Evolutionary conservation across 2,888 invertebrate genomes (phyloP).

Genomic region (Crocallis elinguaria): DNA sequence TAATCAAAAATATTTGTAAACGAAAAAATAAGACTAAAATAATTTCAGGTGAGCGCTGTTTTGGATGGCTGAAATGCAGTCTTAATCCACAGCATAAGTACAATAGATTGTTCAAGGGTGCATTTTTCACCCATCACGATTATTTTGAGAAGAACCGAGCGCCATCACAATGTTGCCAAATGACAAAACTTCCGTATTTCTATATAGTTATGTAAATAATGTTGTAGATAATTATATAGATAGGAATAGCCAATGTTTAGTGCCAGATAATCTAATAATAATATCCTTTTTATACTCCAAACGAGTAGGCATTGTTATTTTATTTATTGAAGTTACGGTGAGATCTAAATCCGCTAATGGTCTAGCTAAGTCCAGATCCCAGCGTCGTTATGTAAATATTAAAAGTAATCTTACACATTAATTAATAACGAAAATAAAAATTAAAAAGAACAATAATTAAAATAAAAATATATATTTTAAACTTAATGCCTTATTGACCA

Average conservation of each 20-base stretch:
- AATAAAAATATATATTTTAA: conserved; percentile 79
- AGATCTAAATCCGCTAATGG: conserved; percentile 31
- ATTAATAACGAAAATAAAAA: conserved; percentile 69
- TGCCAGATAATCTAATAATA: conserved; percentile 62
- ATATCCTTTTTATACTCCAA: conserved; percentile 67
- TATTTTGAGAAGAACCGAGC: background rate
- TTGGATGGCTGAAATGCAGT: background rate
- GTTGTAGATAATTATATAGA: conserved; percentile 64
- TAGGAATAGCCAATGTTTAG: conserved; percentile 67
- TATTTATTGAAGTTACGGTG: conserved; percentile 37
- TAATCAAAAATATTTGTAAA: background rate
- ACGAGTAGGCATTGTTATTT: conserved; percentile 34
- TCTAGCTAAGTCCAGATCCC: conserved; percentile 28
- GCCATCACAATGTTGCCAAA: conserved; percentile 62
- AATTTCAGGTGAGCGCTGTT: background rate
- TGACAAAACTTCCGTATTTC: conserved; percentile 54
- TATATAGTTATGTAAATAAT: conserved; percentile 66
- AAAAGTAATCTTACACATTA: conserved; percentile 69
- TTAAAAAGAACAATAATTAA: conserved; percentile 83
- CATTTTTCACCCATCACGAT: background rate
- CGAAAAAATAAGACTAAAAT: conserved; percentile 1
- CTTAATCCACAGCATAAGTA: conserved; percentile 3
- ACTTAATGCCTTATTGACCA: conserved; percentile 86
- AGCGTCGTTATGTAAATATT: conserved; percentile 71
- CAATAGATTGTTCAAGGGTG: background rate